Conservation (phyloP, 2,113 vertebrate species). For the Arizona elegans region DNA sequence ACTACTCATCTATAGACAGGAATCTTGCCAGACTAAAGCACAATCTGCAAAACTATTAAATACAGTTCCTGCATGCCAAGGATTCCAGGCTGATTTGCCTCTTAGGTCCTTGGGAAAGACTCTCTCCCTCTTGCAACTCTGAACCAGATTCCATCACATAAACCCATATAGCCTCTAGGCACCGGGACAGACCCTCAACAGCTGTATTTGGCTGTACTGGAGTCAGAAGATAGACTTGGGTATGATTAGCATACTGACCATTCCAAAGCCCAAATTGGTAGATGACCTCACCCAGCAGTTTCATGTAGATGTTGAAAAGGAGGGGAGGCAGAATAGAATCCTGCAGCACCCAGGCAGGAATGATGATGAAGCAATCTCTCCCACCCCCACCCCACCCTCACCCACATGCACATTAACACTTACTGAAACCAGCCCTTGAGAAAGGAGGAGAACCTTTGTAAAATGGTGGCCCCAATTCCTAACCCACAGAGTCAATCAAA, state of each 20-base stretch:
- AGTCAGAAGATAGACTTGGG: background rate
- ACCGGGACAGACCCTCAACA: background rate
- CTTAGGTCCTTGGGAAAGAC: background rate
- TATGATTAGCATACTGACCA: background rate
- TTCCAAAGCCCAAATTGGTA: background rate
- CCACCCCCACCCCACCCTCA: accelerated
- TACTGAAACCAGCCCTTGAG: background rate
- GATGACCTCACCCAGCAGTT: background rate
- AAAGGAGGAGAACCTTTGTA: background rate
- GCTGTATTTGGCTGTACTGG: background rate
- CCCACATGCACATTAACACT: background rate
- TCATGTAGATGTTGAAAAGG: background rate
- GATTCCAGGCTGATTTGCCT: background rate
- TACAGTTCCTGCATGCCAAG: background rate
- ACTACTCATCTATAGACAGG: background rate
- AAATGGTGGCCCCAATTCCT: background rate
- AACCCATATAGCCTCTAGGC: background rate
- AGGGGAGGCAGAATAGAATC: background rate
- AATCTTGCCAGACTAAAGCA: background rate
- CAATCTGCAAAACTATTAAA: background rate
- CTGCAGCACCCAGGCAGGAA: background rate
- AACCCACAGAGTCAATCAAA: background rate
- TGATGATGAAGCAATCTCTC: background rate
- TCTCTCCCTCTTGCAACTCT: background rate
- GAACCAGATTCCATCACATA: background rate